phyloP scores from a whole-genome alignment of 2,797 vertebrate species.

The Tinamus major region DNA sequence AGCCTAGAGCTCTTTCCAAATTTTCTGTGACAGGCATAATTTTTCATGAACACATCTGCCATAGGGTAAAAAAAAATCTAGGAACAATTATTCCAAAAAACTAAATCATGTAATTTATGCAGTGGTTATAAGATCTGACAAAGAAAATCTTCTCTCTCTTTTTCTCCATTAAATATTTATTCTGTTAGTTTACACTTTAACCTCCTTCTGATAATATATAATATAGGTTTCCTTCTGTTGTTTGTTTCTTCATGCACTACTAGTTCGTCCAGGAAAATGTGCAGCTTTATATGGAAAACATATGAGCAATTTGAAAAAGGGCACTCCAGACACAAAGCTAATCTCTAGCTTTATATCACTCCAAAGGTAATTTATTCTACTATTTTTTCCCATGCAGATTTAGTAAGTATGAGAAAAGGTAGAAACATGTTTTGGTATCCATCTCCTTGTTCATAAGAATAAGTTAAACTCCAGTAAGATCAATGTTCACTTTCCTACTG shows the following conservation, averaged over 20 bases:
- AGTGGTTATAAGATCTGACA: neutral
- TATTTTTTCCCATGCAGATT: neutral
- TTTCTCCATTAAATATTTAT: neutral
- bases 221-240: neutral
- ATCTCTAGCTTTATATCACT: neutral
- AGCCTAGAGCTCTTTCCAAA: conserved; percentile 78
- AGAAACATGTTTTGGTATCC: neutral
- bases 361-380: neutral
- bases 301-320: neutral
- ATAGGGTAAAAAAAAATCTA: conserved; percentile 57
- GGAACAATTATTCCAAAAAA: conserved; percentile 64
- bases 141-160: neutral
- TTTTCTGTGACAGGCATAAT: conserved; percentile 72
- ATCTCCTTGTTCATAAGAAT: neutral
- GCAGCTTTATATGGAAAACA: neutral
- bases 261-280: neutral
- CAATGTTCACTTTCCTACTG: neutral
- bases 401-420: neutral
- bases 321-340: neutral
- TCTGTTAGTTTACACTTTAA: conserved; percentile 1
- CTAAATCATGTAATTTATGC: conserved; percentile 60
- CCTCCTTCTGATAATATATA: neutral
- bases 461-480: fast-evolving
- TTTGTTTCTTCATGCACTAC: neutral
- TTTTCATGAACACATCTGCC: conserved; percentile 77